Conservation (phyloP, 1,140 invertebrate species). For the Apis mellifera region Amel_HAv3.1 CM009945.2:6659501-6660000, state of each 20-base stretch:
- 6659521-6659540: too few relatives aligned
- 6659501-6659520: too few relatives aligned
- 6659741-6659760: neutral
- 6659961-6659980: neutral
- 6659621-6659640: neutral
- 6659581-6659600: conserved; percentile 15
- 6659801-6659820: too few relatives aligned
- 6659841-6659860: too few relatives aligned
- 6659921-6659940: too few relatives aligned
- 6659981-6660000: neutral
- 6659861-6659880: too few relatives aligned
- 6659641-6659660: neutral
- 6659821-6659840: neutral
- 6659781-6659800: neutral
- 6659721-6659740: conserved; percentile 8
- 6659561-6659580: neutral
- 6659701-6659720: conserved; percentile 33
- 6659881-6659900: too few relatives aligned
- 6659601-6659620: neutral
- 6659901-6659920: too few relatives aligned
- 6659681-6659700: conserved; percentile 35
- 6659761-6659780: conserved; percentile 29
- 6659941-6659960: too few relatives aligned
- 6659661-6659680: conserved; percentile 31
- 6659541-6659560: too few relatives aligned